Conservation (phyloP, 2,888 invertebrate genomes). For the Rotaria magnacalcarata region DNA sequence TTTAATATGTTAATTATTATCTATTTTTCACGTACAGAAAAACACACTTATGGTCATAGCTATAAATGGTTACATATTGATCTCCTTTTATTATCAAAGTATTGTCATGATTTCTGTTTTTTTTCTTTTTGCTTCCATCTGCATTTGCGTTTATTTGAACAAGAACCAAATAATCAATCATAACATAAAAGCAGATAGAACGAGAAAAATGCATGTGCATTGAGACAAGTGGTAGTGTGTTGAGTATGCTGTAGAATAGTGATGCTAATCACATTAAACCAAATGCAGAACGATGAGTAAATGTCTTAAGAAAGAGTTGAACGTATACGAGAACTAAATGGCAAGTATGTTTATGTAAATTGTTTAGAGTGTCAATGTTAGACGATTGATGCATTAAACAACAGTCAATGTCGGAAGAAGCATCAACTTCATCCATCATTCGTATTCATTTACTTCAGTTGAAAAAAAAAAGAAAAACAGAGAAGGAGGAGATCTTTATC, state of each 20-base stretch:
- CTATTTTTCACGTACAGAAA: not conserved
- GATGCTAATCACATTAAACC: not conserved
- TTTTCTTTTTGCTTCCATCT: not conserved
- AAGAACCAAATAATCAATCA: not conserved
- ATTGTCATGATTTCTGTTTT: not conserved
- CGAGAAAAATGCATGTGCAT: not conserved
- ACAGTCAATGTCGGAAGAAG: not conserved
- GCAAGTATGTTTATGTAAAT: slow-evolving; percentile 8
- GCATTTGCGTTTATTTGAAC: not conserved
- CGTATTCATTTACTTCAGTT: not conserved
- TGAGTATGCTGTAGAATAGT: not conserved
- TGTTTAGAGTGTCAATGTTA: not conserved
- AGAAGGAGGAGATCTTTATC: slow-evolving; percentile 2
- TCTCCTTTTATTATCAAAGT: not conserved
- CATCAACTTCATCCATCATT: slow-evolving; percentile 1
- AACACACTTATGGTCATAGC: not conserved
- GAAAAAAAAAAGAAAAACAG: not conserved
- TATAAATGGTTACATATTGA: slow-evolving; percentile 13
- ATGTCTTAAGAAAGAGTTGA: not conserved
- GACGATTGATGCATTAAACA: not conserved
- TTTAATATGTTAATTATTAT: not conserved
- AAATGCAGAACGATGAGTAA: not conserved
- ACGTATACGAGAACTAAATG: not conserved
- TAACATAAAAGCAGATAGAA: not conserved
- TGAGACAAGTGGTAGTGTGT: not conserved